phyloP scores from a whole-genome alignment of 2,113 vertebrate species.

The Herpailurus yagouaroundi region DNA sequence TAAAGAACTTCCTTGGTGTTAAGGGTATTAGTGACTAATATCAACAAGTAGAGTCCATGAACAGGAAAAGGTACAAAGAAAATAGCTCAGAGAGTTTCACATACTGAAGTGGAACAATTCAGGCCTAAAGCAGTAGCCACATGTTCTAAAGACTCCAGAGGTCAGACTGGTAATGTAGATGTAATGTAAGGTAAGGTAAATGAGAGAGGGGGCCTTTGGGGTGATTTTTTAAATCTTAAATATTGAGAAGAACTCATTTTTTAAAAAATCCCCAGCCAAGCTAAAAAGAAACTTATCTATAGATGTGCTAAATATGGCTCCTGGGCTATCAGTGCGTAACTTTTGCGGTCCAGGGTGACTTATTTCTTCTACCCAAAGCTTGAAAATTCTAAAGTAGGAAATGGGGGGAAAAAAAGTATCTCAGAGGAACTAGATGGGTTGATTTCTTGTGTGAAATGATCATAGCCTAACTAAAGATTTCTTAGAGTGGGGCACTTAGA shows the following conservation, averaged over 20 bases:
- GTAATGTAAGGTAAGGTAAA: neutral
- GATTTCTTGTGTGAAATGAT: neutral
- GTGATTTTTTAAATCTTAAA: neutral
- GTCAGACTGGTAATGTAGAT: too few relatives aligned
- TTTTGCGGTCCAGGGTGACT: neutral
- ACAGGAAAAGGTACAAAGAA: neutral
- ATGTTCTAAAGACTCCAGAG: neutral
- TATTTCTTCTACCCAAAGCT: constrained; percentile 27
- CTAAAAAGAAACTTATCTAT: neutral
- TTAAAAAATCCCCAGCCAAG: neutral
- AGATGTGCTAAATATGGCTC: neutral
- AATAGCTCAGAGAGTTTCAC: neutral
- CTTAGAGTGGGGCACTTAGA: neutral
- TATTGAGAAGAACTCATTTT: neutral
- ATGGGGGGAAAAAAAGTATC: neutral
- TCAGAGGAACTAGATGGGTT: neutral
- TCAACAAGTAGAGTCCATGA: neutral
- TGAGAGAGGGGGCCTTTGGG: neutral
- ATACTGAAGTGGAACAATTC: neutral
- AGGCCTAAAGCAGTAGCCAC: neutral
- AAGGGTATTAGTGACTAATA: neutral
- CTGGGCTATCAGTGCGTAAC: neutral
- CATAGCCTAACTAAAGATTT: neutral
- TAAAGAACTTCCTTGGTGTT: neutral
- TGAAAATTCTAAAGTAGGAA: neutral